Conservation (phyloP, 2,888 invertebrate genomes). For the Dryococelus australis region DNA sequence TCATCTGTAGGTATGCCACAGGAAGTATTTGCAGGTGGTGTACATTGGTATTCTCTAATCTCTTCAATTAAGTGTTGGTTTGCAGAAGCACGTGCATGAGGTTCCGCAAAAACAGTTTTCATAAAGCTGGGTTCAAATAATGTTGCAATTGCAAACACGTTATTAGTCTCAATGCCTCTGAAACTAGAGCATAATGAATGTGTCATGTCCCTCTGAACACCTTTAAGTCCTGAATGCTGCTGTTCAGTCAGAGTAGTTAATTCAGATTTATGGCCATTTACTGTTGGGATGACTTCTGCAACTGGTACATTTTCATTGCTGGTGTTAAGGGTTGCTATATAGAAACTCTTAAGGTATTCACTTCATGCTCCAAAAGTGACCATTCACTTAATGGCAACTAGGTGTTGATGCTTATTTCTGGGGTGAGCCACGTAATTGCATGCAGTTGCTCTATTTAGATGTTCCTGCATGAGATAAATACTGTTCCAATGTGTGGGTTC, state of each 20-base stretch:
- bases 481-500: constrained; percentile 32
- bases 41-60: not conserved
- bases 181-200: not conserved
- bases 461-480: no score
- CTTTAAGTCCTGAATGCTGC: constrained; percentile 19
- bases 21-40: not conserved
- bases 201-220: constrained; percentile 28
- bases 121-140: constrained; percentile 25
- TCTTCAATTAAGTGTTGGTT: not conserved
- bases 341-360: no score
- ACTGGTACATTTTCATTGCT: constrained; percentile 20
- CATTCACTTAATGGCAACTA: constrained; percentile 26
- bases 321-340: constrained; percentile 27
- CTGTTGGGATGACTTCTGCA: constrained; percentile 33
- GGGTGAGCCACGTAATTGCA: no score
- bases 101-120: constrained; percentile 38
- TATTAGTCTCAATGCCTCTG: constrained; percentile 4
- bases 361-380: constrained; percentile 20
- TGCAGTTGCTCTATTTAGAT: no score
- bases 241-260: constrained; percentile 26
- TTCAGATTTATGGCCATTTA: constrained; percentile 25
- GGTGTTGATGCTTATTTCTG: constrained; percentile 24
- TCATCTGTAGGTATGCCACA: not conserved
- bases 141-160: constrained; percentile 26
- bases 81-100: not conserved